A percentile compares a stretch with the other conserved stretches of the same genome.
Conservation (phyloP, 1,140 invertebrate species). For the Xylocopa sonorina region DNA sequence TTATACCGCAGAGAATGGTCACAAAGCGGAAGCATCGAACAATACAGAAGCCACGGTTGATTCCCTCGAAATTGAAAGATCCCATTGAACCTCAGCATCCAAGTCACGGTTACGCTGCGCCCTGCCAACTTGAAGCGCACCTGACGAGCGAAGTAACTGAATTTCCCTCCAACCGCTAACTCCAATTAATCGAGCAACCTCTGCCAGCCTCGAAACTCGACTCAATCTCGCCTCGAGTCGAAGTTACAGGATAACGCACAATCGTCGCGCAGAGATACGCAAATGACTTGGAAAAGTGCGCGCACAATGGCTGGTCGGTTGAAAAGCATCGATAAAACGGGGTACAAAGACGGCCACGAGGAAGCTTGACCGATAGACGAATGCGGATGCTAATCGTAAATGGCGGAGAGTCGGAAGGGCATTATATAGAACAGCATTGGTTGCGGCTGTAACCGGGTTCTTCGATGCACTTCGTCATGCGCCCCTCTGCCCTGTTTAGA, state of each 20-base stretch:
- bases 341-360: neutral
- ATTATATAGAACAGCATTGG: too few relatives aligned
- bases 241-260: too few relatives aligned
- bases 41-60: neutral
- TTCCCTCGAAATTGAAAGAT: neutral
- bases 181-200: too few relatives aligned
- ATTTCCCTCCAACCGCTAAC: too few relatives aligned
- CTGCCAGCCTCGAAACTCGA: neutral
- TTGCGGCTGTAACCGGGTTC: neutral
- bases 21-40: neutral
- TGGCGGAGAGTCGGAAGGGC: neutral
- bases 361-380: conserved; percentile 6
- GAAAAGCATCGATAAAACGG: neutral
- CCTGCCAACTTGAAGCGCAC: conserved; percentile 6
- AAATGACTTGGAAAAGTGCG: too few relatives aligned
- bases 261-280: too few relatives aligned
- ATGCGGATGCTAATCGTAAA: neutral
- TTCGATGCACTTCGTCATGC: conserved; percentile 1
- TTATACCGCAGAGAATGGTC: neutral
- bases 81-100: neutral
- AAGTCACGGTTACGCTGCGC: neutral
- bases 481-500: neutral
- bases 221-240: too few relatives aligned
- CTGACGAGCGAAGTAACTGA: neutral
- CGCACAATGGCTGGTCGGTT: neutral